Base-by-base conservation (phyloP, 2,888 invertebrate genomes). In the Tetropium fuscum region DNA sequence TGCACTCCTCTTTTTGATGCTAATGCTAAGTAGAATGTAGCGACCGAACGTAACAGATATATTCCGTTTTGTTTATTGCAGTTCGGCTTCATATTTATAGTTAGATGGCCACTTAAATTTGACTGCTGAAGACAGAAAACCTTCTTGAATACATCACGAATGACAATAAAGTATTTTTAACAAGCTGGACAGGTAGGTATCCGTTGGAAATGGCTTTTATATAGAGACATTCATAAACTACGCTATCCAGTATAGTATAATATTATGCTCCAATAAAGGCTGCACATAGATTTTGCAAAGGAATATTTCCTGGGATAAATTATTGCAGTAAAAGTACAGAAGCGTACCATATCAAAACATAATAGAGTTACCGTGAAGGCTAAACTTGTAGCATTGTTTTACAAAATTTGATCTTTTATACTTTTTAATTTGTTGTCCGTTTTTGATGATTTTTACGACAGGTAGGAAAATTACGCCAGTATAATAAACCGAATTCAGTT, bases 81-180 rank as follows among this genome's bases (percentile, higher is more conserved):
- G 45, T 43, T 45, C 34, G 44, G 43, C 16, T 22, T 53, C 53
- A 54, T 64, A 67, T 67, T 67, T 60, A 60, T 60, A 20, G 54
- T 36, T 22, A 34, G 64, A 67, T 64, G 64, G 62, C 53, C 66
- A 60, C 59, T 66, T 66, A 66, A 69, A 69, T 71, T 69, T 68
- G 67, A 70, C 66, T 63, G 64, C 64, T 62, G 57, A 43, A 60
- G 60, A 59, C 60, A 59, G 53, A 51, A 44, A 60, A 30, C 53
- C 55, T 58, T 62, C 64, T 59, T 64, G 55, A 63, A 67, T 67
- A 60, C 67, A 58, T 63, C 67, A 63, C 63, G 61, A 63, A 64
- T 48, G 65, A 70, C 69, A 58, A 73, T 74, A 74, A 74, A 74
- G 68, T 68, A 73, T 72, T 70, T 72, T 73, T 74, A 74, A 74